Evolutionary conservation across 23 tunicate species (phyloP).

Genomic region (Halocynthia roretzi): DNA sequence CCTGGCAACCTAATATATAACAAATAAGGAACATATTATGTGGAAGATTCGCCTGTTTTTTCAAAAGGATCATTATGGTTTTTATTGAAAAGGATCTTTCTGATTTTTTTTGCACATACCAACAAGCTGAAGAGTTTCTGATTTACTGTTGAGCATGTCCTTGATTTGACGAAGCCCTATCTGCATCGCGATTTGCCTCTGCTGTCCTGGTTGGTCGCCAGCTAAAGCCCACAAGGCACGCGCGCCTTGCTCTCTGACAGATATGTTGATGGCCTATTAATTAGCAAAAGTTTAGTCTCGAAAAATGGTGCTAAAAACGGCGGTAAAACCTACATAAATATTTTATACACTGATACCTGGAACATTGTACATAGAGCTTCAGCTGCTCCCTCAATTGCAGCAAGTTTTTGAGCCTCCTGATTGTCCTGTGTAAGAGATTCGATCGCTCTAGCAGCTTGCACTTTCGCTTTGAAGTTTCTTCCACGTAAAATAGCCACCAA

Average conservation of each 20-base stretch:
- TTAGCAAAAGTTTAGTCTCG: not conserved
- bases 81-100: too few relatives aligned
- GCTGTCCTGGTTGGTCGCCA: constrained; percentile 75
- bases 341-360: constrained; percentile 27
- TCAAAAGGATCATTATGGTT: too few relatives aligned
- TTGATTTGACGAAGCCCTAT: constrained; percentile 62
- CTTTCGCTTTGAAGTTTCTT: constrained; percentile 55
- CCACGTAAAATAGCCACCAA: constrained; percentile 68
- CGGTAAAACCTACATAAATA: not conserved
- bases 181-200: constrained; percentile 42
- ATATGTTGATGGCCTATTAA: constrained; percentile 56
- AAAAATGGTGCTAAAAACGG: not conserved
- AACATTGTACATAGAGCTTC: constrained; percentile 73
- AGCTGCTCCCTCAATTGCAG: constrained; percentile 39
- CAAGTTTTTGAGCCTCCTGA: constrained; percentile 37
- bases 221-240: constrained; percentile 75
- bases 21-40: not conserved
- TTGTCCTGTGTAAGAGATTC: constrained; percentile 48
- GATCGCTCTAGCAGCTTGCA: constrained; percentile 75
- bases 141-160: constrained; percentile 72
- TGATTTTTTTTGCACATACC: constrained; percentile 36
- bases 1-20: constrained; percentile 55
- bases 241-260: constrained; percentile 72
- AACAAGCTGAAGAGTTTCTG: constrained; percentile 50
- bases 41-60: too few relatives aligned